Evolutionary conservation across 2,888 invertebrate genomes (phyloP).

Genomic region (Tetropium fuscum): DNA sequence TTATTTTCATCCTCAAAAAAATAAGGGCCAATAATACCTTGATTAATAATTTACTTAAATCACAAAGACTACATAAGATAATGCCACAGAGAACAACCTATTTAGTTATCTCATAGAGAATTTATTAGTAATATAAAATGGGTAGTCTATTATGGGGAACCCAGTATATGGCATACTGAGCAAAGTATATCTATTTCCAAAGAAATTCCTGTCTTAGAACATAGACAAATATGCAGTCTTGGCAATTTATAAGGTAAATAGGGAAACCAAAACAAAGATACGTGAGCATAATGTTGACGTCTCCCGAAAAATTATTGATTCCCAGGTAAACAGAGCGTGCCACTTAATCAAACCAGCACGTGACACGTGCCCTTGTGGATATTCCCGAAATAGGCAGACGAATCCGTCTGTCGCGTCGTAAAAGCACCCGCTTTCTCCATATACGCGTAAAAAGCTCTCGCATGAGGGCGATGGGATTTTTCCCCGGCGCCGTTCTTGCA

Average conservation of each 20-base stretch:
- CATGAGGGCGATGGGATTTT: conserved; percentile 36
- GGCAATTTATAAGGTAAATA: conserved; percentile 43
- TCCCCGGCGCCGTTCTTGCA: conserved; percentile 35
- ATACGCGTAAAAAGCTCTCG: conserved; percentile 50
- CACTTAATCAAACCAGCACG: conserved; percentile 50
- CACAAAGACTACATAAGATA: too few species aligned
- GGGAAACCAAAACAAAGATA: conserved; percentile 39
- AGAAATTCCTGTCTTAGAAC: too few species aligned
- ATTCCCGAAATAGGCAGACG: conserved; percentile 56
- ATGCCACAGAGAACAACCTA: too few species aligned
- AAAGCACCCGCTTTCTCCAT: conserved; percentile 52
- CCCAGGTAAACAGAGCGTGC: conserved; percentile 54
- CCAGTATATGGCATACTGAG: too few species aligned
- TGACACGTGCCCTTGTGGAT: conserved; percentile 46
- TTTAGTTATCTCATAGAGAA: too few species aligned
- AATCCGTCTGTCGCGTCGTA: conserved; percentile 51
- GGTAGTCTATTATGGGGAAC: too few species aligned
- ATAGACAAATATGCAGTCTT: too few species aligned
- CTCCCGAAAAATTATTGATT: conserved; percentile 52
- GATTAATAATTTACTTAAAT: too few species aligned
- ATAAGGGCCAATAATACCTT: too few species aligned
- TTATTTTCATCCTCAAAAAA: too few species aligned
- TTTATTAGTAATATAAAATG: too few species aligned
- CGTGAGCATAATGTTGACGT: conserved; percentile 39
- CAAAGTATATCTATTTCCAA: too few species aligned